Evolutionary conservation across 2,113 vertebrate genomes (phyloP), one percentile per base, ranked within the genome.

Genomic region (Illadopsis cleaveri): DNA sequence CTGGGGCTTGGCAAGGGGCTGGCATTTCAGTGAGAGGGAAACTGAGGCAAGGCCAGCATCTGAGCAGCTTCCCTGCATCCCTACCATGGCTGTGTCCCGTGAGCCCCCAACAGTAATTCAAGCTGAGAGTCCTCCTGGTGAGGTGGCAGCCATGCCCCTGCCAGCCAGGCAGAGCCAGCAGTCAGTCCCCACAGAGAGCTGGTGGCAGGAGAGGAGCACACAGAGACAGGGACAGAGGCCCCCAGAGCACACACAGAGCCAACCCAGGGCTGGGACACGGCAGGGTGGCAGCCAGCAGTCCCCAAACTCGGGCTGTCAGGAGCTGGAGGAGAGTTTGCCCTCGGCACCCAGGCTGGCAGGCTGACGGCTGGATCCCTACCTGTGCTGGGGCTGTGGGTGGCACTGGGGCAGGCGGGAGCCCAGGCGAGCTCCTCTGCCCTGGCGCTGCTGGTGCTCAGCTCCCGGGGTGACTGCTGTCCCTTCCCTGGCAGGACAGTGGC

Each of bases 401-500:
- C 48, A 62, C 57, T 0, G 27, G 24, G 24, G 57, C 0, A 10
- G 16, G 53, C 84, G 58, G 65, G 48, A 71, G 53, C 85, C 68
- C 50, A 37, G 48, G 16, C 0, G 3, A 66, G 38, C 57, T 85
- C 70, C 79, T 75, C 70, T 27, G 81, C 81, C 62, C 76, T 16
- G 56, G 54, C 0, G 58, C 4, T n/a, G 64, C 78, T 21, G 60
- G 48, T 0, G 9, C 84, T 53, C 14, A 0, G 47, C 58, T 93
- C 53, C 65, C 56, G 0, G 8, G 40, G 28, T 42, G 38, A 50
- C 64, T 37, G 54, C 9, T 5, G 88, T 90, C 91, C 82, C 86
- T 80, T 62, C 58, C 75, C 68, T 75, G 92, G 56, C 91, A 66
- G 88, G 94, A 86, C 92, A 92, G 96, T 80, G 85, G 88, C 97